A percentile compares a stretch with the other conserved stretches of the same genome.
phyloP scores from a whole-genome alignment of 2,797 vertebrate species.

The Tenualosa thibaudeaui region DNA sequence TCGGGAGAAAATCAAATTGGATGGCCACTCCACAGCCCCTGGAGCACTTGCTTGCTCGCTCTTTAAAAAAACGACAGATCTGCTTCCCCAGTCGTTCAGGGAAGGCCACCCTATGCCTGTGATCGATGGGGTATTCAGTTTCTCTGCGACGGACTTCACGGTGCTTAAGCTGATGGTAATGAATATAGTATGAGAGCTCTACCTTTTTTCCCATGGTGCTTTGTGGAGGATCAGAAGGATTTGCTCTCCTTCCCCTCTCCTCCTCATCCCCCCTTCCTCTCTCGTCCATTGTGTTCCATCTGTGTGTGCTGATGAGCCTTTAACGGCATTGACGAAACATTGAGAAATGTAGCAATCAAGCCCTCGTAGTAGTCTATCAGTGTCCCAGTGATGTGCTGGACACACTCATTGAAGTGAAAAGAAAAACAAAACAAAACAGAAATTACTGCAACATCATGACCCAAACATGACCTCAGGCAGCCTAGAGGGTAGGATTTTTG shows the following conservation, averaged over 20 bases:
- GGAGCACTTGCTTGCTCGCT: conserved; percentile 43
- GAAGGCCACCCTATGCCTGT: conserved; percentile 44
- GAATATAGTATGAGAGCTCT: conserved; percentile 44
- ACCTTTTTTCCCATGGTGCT: conserved; percentile 33
- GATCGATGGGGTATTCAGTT: conserved; percentile 52
- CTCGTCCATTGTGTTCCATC: not conserved
- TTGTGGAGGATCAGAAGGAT: conserved; percentile 31
- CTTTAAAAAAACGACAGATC: conserved; percentile 19
- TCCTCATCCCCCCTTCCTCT: not conserved
- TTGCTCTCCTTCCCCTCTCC: not conserved
- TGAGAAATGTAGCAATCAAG: not conserved
- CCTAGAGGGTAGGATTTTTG: not conserved
- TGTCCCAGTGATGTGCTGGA: not conserved
- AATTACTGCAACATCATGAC: not conserved
- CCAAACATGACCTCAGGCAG: not conserved
- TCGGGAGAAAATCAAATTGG: conserved; percentile 47
- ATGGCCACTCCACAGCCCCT: conserved; percentile 43
- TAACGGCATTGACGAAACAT: not conserved
- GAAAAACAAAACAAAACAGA: no score
- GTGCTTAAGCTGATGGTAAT: conserved; percentile 29
- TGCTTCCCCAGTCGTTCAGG: conserved; percentile 24
- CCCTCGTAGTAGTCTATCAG: not conserved
- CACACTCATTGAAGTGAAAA: not conserved
- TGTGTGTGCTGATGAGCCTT: not conserved
- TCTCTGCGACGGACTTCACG: conserved; percentile 42